These are phyloP conservation scores for Choloepus didactylus DNA, from an alignment of 2,797 vertebrate genomes.

Conservation along the genomic window DNA sequence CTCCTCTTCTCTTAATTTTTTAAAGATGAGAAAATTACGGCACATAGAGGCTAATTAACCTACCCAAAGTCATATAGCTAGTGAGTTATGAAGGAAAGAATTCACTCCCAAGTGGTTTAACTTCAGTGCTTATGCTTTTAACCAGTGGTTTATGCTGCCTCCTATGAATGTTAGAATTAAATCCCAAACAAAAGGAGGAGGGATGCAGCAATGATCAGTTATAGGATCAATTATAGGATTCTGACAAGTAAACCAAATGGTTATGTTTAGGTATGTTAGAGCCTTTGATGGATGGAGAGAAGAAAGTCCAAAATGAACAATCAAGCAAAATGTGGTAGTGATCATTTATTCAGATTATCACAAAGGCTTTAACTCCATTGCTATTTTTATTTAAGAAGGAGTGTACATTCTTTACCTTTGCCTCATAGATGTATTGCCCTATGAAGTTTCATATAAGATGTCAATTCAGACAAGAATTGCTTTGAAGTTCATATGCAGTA, in stretches of 20 bases:
- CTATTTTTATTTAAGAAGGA: background rate
- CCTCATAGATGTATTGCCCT: too few relatives aligned
- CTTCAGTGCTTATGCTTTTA: background rate
- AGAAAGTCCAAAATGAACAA: background rate
- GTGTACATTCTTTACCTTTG: too few relatives aligned
- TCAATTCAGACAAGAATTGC: too few relatives aligned
- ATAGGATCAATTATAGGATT: background rate
- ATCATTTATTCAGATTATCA: background rate
- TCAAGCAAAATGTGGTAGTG: background rate
- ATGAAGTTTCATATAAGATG: too few relatives aligned
- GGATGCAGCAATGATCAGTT: background rate
- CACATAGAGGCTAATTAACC: background rate
- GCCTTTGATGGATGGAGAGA: background rate
- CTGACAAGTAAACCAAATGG: background rate
- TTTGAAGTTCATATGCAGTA: too few relatives aligned
- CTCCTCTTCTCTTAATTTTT: background rate
- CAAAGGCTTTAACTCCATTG: background rate
- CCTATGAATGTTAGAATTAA: background rate
- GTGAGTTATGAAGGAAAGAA: background rate
- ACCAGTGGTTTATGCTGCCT: too few relatives aligned
- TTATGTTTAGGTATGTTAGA: background rate
- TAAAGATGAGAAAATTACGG: background rate
- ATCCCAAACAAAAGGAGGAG: background rate
- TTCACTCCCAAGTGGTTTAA: background rate
- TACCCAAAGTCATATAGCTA: background rate